Conservation (phyloP, 2,113 vertebrate species). For the Cyanistes caeruleus region DNA sequence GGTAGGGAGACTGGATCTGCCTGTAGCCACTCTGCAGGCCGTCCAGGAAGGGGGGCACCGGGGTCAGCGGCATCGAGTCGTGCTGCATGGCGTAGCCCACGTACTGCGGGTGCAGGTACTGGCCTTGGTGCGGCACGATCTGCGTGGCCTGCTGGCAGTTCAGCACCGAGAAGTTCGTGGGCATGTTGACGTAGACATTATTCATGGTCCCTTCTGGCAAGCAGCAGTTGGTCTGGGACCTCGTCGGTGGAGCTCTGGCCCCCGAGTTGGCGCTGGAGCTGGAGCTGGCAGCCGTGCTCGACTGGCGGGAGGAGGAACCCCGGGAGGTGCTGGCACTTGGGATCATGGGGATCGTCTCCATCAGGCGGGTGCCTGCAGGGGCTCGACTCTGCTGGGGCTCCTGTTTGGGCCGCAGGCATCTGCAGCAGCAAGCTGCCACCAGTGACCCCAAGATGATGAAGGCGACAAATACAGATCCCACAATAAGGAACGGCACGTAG, state of each 20-base stretch:
- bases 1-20: conserved; percentile 90
- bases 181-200: conserved; percentile 95
- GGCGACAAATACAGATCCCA: conserved; percentile 95
- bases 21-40: conserved; percentile 87
- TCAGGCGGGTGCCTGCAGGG: conserved; percentile 79
- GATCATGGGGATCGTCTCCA: conserved; percentile 99
- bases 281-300: conserved; percentile 95
- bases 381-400: conserved; percentile 86
- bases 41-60: conserved; percentile 82
- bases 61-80: conserved; percentile 79
- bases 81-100: conserved; percentile 89
- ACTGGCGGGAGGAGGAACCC: conserved; percentile 94
- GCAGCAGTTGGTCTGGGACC: conserved; percentile 94
- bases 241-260: conserved; percentile 79
- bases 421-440: conserved; percentile 94
- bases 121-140: conserved; percentile 94
- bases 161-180: conserved; percentile 95
- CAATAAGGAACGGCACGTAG: conserved; percentile 96
- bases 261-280: conserved; percentile 91
- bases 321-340: conserved; percentile 88
- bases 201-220: conserved; percentile 90
- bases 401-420: conserved; percentile 95
- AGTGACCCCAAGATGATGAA: conserved; percentile 94
- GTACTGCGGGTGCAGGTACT: conserved; percentile 93
- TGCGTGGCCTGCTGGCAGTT: conserved; percentile 98